Evolutionary conservation across 2,797 vertebrate species (phyloP).

Genomic region (Brotogeris chrysoptera): DNA sequence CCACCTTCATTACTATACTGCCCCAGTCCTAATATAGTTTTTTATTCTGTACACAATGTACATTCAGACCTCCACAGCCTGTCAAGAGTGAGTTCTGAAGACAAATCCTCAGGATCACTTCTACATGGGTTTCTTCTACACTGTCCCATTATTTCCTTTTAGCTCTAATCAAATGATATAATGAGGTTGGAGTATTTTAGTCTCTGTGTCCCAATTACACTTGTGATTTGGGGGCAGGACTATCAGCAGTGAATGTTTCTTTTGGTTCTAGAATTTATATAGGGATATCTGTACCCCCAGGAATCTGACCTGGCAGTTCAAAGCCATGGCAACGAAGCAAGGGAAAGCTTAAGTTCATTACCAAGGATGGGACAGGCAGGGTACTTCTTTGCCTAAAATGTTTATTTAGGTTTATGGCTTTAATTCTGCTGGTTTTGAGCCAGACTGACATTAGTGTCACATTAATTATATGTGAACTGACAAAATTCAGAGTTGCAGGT

Average conservation of each 20-base stretch:
- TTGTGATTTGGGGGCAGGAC: background rate
- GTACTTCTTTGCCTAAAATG: background rate
- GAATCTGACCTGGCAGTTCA: background rate
- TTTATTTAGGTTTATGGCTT: background rate
- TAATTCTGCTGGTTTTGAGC: background rate
- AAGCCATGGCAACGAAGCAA: background rate
- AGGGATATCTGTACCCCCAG: background rate
- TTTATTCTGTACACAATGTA: background rate
- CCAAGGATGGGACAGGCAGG: background rate
- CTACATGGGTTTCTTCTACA: background rate
- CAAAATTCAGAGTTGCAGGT: background rate
- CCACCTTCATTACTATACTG: background rate
- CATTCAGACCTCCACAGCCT: background rate
- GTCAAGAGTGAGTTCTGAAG: background rate
- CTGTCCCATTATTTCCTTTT: background rate
- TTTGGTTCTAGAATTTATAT: background rate
- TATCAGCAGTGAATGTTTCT: background rate
- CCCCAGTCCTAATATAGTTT: background rate
- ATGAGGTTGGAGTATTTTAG: background rate
- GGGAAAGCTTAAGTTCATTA: background rate
- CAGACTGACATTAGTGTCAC: background rate
- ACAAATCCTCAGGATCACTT: background rate
- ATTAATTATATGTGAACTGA: background rate
- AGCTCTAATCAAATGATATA: background rate
- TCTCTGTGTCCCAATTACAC: background rate